A percentile compares a stretch with the other conserved stretches of the same genome.
Conservation (phyloP, 92 coral and sea anemone genomes). For the Palythoa grandis region DNA sequence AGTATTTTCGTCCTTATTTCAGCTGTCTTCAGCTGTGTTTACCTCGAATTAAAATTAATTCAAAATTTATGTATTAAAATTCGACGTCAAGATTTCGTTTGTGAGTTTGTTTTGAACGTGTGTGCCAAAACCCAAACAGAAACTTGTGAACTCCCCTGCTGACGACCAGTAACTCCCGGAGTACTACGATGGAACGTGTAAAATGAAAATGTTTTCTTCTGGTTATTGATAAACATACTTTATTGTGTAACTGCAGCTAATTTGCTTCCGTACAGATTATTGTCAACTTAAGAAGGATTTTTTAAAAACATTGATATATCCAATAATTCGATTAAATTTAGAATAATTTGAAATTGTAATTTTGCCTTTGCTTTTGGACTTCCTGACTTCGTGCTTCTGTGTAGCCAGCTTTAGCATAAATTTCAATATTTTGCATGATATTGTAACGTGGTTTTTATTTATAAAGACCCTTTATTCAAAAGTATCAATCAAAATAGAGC, state of each 20-base stretch:
- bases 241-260: not conserved
- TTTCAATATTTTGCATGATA: not conserved
- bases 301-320: not conserved
- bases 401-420: not conserved
- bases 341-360: not conserved
- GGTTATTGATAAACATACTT: not conserved
- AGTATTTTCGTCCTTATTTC: not conserved
- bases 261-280: not conserved
- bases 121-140: not conserved
- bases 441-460: not conserved
- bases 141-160: no score
- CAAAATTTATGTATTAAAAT: not conserved
- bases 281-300: not conserved
- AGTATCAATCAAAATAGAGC: no score
- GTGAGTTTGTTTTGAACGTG: not conserved
- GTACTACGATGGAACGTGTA: not conserved
- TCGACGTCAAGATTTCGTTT: not conserved
- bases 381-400: not conserved
- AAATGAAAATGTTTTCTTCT: not conserved
- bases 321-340: not conserved
- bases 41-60: not conserved
- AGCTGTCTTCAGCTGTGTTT: not conserved
- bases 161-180: not conserved
- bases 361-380: not conserved
- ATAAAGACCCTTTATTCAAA: not conserved